phyloP scores from a whole-genome alignment of 2,113 vertebrate species.

The Capricornis sumatraensis region DNA sequence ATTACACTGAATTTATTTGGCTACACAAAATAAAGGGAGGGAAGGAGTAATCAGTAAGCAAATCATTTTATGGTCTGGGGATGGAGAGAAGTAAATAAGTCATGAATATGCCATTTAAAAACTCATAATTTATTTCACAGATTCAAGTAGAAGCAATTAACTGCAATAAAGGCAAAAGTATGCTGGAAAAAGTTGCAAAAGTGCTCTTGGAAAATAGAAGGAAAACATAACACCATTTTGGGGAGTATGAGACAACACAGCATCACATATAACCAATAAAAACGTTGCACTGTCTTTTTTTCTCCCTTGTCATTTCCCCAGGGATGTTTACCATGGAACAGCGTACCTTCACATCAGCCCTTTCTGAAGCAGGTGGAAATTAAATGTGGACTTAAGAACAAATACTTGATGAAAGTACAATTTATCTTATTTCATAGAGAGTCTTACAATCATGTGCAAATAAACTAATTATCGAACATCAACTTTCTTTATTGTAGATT shows the following conservation, averaged over 20 bases:
- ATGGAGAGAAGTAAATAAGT: neutral
- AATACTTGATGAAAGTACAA: neutral
- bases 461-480: neutral
- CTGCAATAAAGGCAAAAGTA: neutral
- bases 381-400: neutral
- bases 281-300: neutral
- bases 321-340: neutral
- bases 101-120: neutral
- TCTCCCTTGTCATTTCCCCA: neutral
- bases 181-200: neutral
- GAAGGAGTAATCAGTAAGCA: neutral
- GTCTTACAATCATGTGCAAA: neutral
- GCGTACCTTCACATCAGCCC: neutral
- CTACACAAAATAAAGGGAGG: neutral
- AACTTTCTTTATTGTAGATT: neutral
- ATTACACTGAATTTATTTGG: neutral
- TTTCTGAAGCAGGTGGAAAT: neutral
- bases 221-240: neutral
- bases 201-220: neutral
- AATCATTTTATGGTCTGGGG: neutral
- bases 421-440: neutral
- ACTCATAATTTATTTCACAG: neutral
- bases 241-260: neutral
- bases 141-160: neutral
- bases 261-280: neutral